A percentile compares a stretch with the other conserved stretches of the same genome.
Evolutionary conservation across 2,888 invertebrate species (phyloP).

Genomic region (Odontocolon sp.): DNA sequence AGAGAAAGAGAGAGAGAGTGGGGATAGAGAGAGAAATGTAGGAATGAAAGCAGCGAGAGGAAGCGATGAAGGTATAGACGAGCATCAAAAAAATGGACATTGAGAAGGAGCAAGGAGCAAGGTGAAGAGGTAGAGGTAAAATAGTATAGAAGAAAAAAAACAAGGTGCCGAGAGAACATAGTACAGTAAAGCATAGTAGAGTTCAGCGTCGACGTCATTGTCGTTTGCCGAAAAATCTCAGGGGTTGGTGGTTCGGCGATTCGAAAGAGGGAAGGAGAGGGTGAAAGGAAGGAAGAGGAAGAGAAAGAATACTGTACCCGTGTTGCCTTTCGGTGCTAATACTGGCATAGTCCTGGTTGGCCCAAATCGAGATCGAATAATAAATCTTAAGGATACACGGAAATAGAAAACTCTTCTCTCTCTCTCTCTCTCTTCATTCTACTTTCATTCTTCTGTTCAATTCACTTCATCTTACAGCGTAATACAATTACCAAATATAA

Average conservation of each 20-base stretch:
- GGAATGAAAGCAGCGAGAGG: background rate
- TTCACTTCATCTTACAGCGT: too few relatives aligned
- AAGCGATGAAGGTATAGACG: conserved; percentile 29
- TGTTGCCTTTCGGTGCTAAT: conserved; percentile 18
- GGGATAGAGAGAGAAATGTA: background rate
- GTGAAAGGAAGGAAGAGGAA: background rate
- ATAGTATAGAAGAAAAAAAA: background rate
- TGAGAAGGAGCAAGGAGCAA: conserved; percentile 1
- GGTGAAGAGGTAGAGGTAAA: background rate
- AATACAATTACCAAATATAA: too few relatives aligned
- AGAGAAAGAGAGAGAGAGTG: background rate
- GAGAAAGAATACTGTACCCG: background rate
- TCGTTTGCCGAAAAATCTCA: conserved; percentile 42
- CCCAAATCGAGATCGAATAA: conserved; percentile 46
- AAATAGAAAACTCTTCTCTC: conserved; percentile 25
- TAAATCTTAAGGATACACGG: conserved; percentile 38
- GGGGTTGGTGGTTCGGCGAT: conserved; percentile 54
- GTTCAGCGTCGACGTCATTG: conserved; percentile 62
- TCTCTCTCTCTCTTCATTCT: background rate
- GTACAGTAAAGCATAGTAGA: conserved; percentile 32
- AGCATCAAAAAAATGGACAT: conserved; percentile 33
- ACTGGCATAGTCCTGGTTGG: conserved; percentile 3
- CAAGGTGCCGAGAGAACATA: background rate
- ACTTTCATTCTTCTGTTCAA: background rate
- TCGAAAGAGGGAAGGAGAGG: conserved; percentile 60